phyloP scores from a whole-genome alignment of 2,113 vertebrate species.

The Globicephala melas region DNA sequence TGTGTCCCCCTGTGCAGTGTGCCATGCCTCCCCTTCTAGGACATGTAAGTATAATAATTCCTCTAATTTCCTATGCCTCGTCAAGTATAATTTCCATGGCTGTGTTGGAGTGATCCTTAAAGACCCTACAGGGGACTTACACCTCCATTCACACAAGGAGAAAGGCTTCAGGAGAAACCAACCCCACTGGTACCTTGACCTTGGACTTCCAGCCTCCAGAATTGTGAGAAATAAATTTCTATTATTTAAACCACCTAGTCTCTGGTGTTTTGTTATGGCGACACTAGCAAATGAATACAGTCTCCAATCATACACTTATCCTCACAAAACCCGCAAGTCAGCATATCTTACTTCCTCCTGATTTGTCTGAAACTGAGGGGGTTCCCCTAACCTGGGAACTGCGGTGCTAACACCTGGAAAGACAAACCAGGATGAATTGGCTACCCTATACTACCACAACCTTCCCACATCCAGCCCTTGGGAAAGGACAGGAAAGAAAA shows the following conservation, averaged over 20 bases:
- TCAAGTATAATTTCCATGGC: not conserved
- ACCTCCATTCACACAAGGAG: not conserved
- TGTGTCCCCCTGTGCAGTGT: rapidly evolving
- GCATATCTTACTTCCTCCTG: not conserved
- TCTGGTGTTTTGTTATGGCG: not conserved
- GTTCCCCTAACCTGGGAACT: not conserved
- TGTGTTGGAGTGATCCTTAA: not conserved
- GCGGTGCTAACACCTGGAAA: not conserved
- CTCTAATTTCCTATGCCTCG: not conserved
- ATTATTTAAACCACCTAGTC: not conserved
- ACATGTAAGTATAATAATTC: not conserved
- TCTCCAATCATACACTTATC: no score
- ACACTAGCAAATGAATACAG: not conserved
- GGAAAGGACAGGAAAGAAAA: not conserved
- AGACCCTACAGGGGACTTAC: not conserved
- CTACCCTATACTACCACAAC: not conserved
- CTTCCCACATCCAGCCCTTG: not conserved
- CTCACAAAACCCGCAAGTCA: not conserved
- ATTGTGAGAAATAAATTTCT: not conserved
- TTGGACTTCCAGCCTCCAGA: not conserved
- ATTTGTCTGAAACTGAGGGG: not conserved
- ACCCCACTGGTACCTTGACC: not conserved
- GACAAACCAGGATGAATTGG: not conserved
- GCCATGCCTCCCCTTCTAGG: no score
- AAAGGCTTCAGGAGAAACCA: not conserved